phyloP scores from a whole-genome alignment of 2,797 vertebrate species.

The Manis pentadactyla region DNA sequence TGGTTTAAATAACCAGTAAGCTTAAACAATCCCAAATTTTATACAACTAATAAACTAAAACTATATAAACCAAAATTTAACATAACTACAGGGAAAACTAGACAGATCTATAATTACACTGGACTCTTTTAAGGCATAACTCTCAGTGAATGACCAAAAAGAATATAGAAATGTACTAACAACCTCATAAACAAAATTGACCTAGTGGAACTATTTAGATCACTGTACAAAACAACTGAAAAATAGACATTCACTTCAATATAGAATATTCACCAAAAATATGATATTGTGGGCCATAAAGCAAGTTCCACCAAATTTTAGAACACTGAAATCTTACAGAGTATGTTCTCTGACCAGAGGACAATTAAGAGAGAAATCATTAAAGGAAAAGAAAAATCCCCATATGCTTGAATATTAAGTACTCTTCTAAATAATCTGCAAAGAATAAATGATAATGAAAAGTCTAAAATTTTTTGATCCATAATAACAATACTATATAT shows the following conservation, averaged over 20 bases:
- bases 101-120: not conserved
- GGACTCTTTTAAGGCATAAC: not conserved
- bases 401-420: not conserved
- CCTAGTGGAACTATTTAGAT: not conserved
- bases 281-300: not conserved
- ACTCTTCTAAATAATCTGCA: not conserved
- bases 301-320: not conserved
- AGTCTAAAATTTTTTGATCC: not conserved
- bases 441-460: not conserved
- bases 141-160: not conserved
- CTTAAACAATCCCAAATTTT: not conserved
- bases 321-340: not conserved
- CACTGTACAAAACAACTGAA: not conserved
- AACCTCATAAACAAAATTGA: not conserved
- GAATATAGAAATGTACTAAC: not conserved
- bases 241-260: not conserved
- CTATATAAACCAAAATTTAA: not conserved
- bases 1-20: not conserved
- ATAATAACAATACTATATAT: not conserved
- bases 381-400: not conserved
- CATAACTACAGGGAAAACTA: not conserved
- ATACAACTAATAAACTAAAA: not conserved
- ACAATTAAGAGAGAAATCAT: not conserved
- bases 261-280: not conserved
- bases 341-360: not conserved